Conservation (phyloP, 2,888 invertebrate genomes). For the Lingula anatina region DNA sequence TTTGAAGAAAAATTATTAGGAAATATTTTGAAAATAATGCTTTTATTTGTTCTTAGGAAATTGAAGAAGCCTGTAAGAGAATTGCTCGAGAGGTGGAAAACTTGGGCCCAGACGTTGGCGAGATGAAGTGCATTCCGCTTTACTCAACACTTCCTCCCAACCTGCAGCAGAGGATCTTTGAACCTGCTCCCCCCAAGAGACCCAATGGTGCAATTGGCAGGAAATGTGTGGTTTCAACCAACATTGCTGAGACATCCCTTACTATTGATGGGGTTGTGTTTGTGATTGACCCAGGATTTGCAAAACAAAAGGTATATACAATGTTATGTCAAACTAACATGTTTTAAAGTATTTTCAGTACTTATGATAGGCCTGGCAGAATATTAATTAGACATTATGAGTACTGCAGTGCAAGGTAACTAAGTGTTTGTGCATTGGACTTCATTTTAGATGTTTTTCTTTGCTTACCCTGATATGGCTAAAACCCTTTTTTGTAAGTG, state of each 20-base stretch:
- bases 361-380: too few relatives aligned
- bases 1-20: too few relatives aligned
- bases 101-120: slow-evolving; percentile 93
- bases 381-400: too few relatives aligned
- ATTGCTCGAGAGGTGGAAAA: slow-evolving; percentile 95
- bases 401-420: too few relatives aligned
- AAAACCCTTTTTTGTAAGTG: too few relatives aligned
- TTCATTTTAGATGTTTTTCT: too few relatives aligned
- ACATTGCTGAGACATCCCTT: slow-evolving; percentile 97
- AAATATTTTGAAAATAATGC: too few relatives aligned
- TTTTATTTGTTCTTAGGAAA: too few relatives aligned
- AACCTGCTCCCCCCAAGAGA: slow-evolving; percentile 88
- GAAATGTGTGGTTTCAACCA: slow-evolving; percentile 95
- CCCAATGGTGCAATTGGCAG: slow-evolving; percentile 83
- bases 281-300: slow-evolving; percentile 99
- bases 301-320: slow-evolving; percentile 83
- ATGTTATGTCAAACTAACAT: neutral
- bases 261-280: slow-evolving; percentile 99
- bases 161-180: slow-evolving; percentile 94
- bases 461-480: too few relatives aligned
- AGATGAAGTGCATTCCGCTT: slow-evolving; percentile 94
- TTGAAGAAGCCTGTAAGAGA: slow-evolving; percentile 97
- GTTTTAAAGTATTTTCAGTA: too few relatives aligned
- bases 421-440: too few relatives aligned
- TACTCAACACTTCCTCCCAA: slow-evolving; percentile 98